These are phyloP conservation scores for Apocheima hispidaria DNA, from an alignment of 2,888 invertebrate species.

Conservation along the genomic window DNA sequence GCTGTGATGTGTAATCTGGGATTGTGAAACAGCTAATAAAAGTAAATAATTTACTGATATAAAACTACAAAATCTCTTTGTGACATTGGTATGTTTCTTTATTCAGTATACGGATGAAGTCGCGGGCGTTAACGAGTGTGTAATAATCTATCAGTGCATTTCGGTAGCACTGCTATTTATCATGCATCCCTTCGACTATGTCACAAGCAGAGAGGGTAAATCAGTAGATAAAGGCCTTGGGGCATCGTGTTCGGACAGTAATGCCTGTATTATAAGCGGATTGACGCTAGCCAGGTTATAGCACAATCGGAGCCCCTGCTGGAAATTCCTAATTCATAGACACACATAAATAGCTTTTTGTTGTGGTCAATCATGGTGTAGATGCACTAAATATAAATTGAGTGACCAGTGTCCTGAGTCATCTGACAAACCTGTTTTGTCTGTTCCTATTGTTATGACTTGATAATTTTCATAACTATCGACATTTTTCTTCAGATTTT, in stretches of 20 bases:
- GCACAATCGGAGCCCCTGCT: no score
- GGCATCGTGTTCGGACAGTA: conserved; percentile 67
- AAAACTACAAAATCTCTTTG: no score
- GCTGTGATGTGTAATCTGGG: no score
- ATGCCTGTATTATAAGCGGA: conserved; percentile 77
- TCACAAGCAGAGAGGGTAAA: conserved; percentile 61
- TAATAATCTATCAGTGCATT: not conserved
- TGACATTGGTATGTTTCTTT: no score
- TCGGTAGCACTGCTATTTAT: not conserved
- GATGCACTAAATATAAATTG: not conserved
- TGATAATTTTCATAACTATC: no score
- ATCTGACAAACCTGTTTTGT: no score
- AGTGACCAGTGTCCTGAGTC: not conserved
- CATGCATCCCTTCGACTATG: conserved; percentile 37
- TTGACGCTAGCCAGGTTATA: conserved; percentile 61
- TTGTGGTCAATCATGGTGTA: not conserved
- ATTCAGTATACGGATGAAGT: no score
- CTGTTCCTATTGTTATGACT: no score
- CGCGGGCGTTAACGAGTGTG: not conserved
- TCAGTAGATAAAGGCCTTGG: conserved; percentile 79
- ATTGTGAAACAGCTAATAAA: no score
- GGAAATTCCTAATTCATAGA: conserved; percentile 10
- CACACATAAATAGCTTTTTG: not conserved
- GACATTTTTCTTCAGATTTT: no score
- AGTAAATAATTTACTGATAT: no score